Base-by-base conservation (phyloP, 2,797 vertebrate species). In the Chelmon rostratus region DNA sequence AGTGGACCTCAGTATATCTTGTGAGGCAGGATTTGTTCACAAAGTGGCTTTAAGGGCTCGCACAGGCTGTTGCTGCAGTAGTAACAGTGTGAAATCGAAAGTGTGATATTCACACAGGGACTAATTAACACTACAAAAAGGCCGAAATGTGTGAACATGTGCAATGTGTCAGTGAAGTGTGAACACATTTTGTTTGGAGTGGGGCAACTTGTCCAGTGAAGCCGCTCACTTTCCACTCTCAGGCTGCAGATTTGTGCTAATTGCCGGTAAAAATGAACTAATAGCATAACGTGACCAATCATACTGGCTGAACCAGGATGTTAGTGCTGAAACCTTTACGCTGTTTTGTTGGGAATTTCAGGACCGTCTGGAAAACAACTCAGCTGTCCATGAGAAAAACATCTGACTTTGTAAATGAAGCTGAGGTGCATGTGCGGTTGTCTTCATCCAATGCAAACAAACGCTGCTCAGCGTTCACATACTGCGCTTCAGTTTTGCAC, bases 351-450 rank as follows among this genome's bases (percentile, higher is more conserved):
- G 72, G 54, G 50, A 58, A 64, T 76, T 52, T 83, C 59, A 65
- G 72, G 35, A 25, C 67, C 90, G 92, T 91, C 91, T 94, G 91
- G 82, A 82, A 61, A 93, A 88, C 28, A 67, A 80, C 57, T 92
- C 72, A 77, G 35, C 54, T 44, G 75, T 74, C 46, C 33, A 69
- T 59, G 82, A 82, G 73, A 80, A 81, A 62, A 82, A 83, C 88
- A 86, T 85, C 57, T 73, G 85, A 91, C 69, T 74, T 28, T 65
- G 69, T 68, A 81, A 73, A 76, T 73, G 46, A 77, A 86, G 74
- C 52, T 28, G 82, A 82, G 52, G 47, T 67, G 42, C 37, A 68
- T 64, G 53, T 86, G 86, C 87, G 52, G 69, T 76, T 73, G 67
- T 85, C 50, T 52, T 49, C 40, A 33, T 85, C 82, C 91, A 92